Evolutionary conservation across 2,113 vertebrate genomes (phyloP).

Genomic region (Tenrec ecaudatus): DNA sequence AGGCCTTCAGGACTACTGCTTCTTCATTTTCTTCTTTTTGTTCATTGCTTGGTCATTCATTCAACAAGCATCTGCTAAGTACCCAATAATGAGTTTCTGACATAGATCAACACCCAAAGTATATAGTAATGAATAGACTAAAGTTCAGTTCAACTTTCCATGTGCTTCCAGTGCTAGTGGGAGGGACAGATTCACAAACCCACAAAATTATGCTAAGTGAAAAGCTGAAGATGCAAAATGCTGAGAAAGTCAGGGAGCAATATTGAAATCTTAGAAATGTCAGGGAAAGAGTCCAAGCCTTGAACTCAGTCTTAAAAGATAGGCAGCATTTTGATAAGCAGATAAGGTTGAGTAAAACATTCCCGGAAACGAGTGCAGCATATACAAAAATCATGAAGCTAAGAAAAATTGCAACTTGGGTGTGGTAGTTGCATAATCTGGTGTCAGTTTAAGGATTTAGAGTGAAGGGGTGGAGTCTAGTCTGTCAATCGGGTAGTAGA

Average conservation of each 20-base stretch:
- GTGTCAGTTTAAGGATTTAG: too few species aligned
- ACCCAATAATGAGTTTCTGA: not conserved
- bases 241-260: not conserved
- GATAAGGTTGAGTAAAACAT: not conserved
- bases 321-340: not conserved
- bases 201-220: not conserved
- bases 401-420: not conserved
- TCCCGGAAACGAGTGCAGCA: not conserved
- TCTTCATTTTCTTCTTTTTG: not conserved
- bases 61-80: not conserved
- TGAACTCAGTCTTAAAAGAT: not conserved
- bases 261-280: conserved; percentile 14
- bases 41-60: not conserved
- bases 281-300: not conserved
- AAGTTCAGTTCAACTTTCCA: not conserved
- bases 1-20: not conserved
- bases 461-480: too few species aligned
- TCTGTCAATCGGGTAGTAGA: too few species aligned
- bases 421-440: too few species aligned
- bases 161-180: too few species aligned
- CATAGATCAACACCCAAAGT: not conserved
- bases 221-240: not conserved
- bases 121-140: not conserved
- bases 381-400: not conserved
- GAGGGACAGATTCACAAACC: not conserved